These are phyloP conservation scores for Ataeniobius toweri DNA, from an alignment of 2,797 vertebrate genomes.

Conservation along the genomic window DNA sequence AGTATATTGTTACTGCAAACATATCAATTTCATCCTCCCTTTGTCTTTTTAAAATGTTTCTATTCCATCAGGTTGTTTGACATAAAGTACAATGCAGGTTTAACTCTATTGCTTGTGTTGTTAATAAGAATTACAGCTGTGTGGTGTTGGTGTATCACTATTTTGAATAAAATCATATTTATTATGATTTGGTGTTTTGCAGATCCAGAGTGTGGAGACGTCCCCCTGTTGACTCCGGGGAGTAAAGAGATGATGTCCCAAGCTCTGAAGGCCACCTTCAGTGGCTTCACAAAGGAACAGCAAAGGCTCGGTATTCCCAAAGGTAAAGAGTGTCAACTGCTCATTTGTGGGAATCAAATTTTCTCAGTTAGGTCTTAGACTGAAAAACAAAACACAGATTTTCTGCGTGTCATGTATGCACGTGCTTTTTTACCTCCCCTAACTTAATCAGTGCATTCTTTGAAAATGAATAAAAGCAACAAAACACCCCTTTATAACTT, in stretches of 20 bases:
- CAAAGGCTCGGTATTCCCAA: constrained; percentile 95
- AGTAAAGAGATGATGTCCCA: constrained; percentile 99
- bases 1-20: constrained; percentile 2
- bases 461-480: neutral
- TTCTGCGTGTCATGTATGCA: constrained; percentile 6
- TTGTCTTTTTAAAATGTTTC: constrained; percentile 25
- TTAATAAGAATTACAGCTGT: neutral
- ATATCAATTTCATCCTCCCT: constrained; percentile 11
- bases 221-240: constrained; percentile 94
- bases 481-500: neutral
- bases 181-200: constrained; percentile 50
- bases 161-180: neutral
- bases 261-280: constrained; percentile 96
- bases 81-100: constrained; percentile 22
- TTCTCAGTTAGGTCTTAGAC: constrained; percentile 4
- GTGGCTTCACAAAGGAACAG: constrained; percentile 96
- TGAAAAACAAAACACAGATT: neutral
- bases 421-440: neutral
- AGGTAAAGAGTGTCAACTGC: constrained; percentile 78
- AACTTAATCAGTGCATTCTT: neutral
- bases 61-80: constrained; percentile 9
- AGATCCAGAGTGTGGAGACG: constrained; percentile 98
- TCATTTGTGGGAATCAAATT: constrained; percentile 16
- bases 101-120: neutral
- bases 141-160: constrained; percentile 7